Evolutionary conservation across 2,113 vertebrate genomes (phyloP), one percentile per base, ranked within the genome.

Genomic region (Abramis brama): DNA sequence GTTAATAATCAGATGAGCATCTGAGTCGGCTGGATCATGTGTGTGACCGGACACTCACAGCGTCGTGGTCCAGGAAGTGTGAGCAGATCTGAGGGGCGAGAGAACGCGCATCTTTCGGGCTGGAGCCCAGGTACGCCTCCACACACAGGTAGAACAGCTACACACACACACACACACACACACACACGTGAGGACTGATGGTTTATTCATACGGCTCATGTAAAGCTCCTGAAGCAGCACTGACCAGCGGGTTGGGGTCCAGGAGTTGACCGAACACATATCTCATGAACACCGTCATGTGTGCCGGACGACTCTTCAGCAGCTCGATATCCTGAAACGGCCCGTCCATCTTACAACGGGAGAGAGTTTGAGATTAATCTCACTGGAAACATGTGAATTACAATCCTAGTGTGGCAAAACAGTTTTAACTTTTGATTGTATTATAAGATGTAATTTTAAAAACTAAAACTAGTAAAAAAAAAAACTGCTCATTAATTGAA

Each of bases 231-330:
- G 19, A 23, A 21, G 75, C 75, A n/a, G 3, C 43, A 90, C 95
- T 90, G 60, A 99, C 97, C 96, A 99, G 89, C 1, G 97, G 96
- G 78, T 96, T 96, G 36, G 97, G 97, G 77, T 98, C 97, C 0
- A 96, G 96, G 0, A 96, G 97, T 85, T 98, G 97, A 11, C 95
- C 96, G 92, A 99, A 97, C 91, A 98, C 93, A 45, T 98, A 99
- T 86, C 97, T 95, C 77, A 99, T 93, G 88, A 99, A 98, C 5
- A 99, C 97, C 0, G 94, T 95, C 87, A 99, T 93, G 81, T 99
- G 97, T 0, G 97, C 97, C 0, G 97, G 97, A 0, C 95, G 95
- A 0, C 93, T 91, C 87, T 97, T 98, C 62, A 99, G 91, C 90
- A 95, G 91, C 84, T 94, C 95, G 0, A 99, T 91, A 86, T 98